These are phyloP conservation scores for Mycetomoellerius zeteki DNA, from an alignment of 1,140 invertebrate genomes.

Conservation along the genomic window DNA sequence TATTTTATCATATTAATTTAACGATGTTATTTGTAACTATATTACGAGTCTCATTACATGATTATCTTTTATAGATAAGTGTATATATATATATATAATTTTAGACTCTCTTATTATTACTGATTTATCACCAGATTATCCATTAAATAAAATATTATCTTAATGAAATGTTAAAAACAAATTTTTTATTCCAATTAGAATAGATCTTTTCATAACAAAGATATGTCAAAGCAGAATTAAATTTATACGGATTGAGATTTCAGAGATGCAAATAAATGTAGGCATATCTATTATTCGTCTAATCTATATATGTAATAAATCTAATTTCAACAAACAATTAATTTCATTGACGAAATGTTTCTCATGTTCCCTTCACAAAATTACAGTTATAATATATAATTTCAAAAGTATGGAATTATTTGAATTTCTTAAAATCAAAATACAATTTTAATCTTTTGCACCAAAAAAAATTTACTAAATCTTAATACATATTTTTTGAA, in stretches of 20 bases:
- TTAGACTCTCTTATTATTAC: background rate
- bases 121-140: background rate
- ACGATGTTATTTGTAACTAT: background rate
- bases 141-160: background rate
- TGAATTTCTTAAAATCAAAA: slow-evolving; percentile 1
- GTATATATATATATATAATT: no score
- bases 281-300: background rate
- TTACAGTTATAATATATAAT: background rate
- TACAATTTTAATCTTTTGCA: background rate
- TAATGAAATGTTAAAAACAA: background rate
- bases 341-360: background rate
- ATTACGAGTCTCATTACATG: background rate
- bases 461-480: no score
- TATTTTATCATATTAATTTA: background rate
- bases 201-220: background rate
- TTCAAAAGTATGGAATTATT: slow-evolving; percentile 7
- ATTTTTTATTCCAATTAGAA: background rate
- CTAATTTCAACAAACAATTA: background rate
- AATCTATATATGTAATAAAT: background rate
- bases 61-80: background rate
- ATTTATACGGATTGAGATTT: background rate
- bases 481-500: no score
- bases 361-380: background rate
- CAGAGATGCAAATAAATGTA: background rate
- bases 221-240: background rate